Evolutionary conservation across 2,888 invertebrate species (phyloP).

Genomic region (Entomobrya multifasciata): DNA sequence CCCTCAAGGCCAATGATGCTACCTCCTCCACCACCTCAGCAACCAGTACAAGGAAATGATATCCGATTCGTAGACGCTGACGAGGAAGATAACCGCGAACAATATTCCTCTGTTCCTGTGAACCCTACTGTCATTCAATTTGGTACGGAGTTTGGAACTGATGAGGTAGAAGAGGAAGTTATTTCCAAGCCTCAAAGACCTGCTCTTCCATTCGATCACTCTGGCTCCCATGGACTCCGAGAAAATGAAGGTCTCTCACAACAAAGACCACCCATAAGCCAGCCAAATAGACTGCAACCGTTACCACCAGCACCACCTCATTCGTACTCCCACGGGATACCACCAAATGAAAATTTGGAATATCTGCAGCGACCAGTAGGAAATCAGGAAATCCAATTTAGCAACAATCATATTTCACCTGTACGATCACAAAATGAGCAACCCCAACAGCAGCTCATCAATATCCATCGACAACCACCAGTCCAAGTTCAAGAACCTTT

Average conservation of each 20-base stretch:
- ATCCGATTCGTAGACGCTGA: slow-evolving; percentile 14
- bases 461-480: slow-evolving; percentile 2
- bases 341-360: not conserved
- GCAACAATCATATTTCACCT: not conserved
- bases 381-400: not conserved
- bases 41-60: not conserved
- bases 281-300: not conserved
- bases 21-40: not conserved
- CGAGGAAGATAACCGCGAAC: not conserved
- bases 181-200: slow-evolving; percentile 3
- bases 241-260: not conserved
- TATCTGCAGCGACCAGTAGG: not conserved
- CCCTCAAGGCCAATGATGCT: not conserved
- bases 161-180: not conserved
- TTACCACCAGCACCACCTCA: not conserved
- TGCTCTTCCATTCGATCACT: not conserved
- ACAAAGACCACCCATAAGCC: not conserved
- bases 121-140: slow-evolving; percentile 19
- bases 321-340: not conserved
- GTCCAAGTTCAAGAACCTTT: slow-evolving; percentile 1
- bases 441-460: slow-evolving; percentile 16
- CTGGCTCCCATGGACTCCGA: not conserved
- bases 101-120: not conserved
- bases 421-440: not conserved
- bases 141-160: slow-evolving; percentile 35